Evolutionary conservation across 2,797 vertebrate genomes (phyloP), one percentile per base, ranked within the genome.

Genomic region (Danio aesculapii): DNA sequence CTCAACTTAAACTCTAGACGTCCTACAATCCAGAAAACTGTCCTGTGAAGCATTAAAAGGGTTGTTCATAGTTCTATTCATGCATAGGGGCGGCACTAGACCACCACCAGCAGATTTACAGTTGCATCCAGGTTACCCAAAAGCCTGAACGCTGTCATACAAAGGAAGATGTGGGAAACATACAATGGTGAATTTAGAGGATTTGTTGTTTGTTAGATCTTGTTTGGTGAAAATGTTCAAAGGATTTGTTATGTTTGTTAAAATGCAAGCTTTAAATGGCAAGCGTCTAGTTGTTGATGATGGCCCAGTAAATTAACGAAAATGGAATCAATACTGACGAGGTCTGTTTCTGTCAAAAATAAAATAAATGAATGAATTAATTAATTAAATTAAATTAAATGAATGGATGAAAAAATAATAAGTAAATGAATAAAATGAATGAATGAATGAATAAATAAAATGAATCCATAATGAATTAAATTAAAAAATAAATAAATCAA

Each of bases 111-210:
- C 46, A 63, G 46, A 4, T 49, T 75, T 10, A 63, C 30, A 76
- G 49, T 44, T 44, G 62, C 5, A 53, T 55, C 39, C 39, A 46
- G 62, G 49, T 66, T 76, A 66, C 64, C 30, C 46, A 62, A 75
- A 62, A 46, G 43, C 5, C 67, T 39, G 13, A 13, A 43, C 7
- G 2, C 6, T n/a, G 2, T n/a, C 61, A 43, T 6, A 43, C 1
- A 16, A 12, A 39, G 39, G 61, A 14, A 16, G 2, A 1, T 1
- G 55, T 4, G 5, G 17, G 17, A 11, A 10, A 19, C 55, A 55
- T n/a, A 30, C 19, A 3, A n/a, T n/a, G 8, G 16, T 41, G 14
- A 63, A 63, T 64, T n/a, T n/a, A 10, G 30, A 39, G 43, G 14
- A 30, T 63, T 63, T n/a, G 6, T 47, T 47, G 30, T 63, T 63